A percentile compares a stretch with the other conserved stretches of the same genome.
These are phyloP conservation scores for Hirtodrosophila duncani DNA, from an alignment of 2,888 invertebrate genomes.

Conservation along the genomic window DNA sequence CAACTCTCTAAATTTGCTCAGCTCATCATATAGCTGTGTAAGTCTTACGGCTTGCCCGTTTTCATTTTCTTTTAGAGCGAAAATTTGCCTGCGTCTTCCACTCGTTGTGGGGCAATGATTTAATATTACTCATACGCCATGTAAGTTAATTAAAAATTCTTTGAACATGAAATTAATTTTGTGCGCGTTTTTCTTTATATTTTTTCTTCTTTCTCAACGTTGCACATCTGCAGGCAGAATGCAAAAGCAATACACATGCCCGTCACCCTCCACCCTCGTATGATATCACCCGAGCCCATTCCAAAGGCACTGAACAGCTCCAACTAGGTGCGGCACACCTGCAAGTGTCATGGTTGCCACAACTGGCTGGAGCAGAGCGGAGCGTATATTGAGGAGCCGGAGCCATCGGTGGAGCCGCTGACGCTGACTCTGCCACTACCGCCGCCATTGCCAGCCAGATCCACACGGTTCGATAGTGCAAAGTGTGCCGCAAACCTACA, in stretches of 20 bases:
- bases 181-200: slow-evolving; percentile 53
- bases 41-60: too few relatives aligned
- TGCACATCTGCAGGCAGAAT: slow-evolving; percentile 45
- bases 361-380: slow-evolving; percentile 10
- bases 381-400: too few relatives aligned
- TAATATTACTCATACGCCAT: slow-evolving; percentile 66
- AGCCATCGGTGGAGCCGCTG: too few relatives aligned
- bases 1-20: too few relatives aligned
- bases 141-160: slow-evolving; percentile 75
- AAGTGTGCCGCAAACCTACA: slow-evolving; percentile 60
- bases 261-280: too few relatives aligned
- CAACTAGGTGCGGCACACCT: slow-evolving; percentile 34
- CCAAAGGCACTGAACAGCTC: too few relatives aligned
- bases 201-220: too few relatives aligned
- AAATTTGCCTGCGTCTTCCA: slow-evolving; percentile 16
- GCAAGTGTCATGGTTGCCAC: slow-evolving; percentile 43
- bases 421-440: slow-evolving; percentile 2
- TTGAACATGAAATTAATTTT: slow-evolving; percentile 71
- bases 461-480: slow-evolving; percentile 63
- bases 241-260: slow-evolving; percentile 35
- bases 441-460: slow-evolving; percentile 20
- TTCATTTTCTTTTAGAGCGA: too few relatives aligned
- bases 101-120: slow-evolving; percentile 39
- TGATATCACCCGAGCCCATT: too few relatives aligned
- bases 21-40: too few relatives aligned